A percentile compares a stretch with the other conserved stretches of the same genome.
phyloP scores from a whole-genome alignment of 2,113 vertebrate species.

The Tachuris rubrigastra region DNA sequence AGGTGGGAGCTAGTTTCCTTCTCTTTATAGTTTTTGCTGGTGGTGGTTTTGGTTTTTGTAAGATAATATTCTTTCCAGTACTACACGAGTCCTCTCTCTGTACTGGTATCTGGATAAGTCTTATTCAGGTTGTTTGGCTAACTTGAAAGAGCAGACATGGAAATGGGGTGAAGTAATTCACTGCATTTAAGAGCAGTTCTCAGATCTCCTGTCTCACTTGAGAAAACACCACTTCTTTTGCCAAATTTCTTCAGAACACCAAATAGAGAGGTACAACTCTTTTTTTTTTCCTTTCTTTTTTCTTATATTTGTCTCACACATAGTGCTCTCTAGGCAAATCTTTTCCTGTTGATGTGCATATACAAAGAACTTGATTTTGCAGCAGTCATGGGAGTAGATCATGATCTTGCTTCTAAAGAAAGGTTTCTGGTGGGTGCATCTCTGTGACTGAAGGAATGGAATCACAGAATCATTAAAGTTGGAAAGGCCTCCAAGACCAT shows the following conservation, averaged over 20 bases:
- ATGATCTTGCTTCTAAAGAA: not conserved
- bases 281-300: not conserved
- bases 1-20: not conserved
- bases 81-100: not conserved
- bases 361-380: not conserved
- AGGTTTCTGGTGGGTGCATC: not conserved
- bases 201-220: not conserved
- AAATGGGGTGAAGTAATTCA: not conserved
- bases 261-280: accelerated
- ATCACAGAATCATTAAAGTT: not conserved
- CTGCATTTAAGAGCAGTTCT: not conserved
- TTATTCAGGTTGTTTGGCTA: not conserved
- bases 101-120: not conserved
- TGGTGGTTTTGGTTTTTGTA: not conserved
- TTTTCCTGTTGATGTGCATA: not conserved
- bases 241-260: not conserved
- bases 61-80: not conserved
- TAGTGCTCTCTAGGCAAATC: not conserved
- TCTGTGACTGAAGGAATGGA: not conserved
- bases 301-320: not conserved
- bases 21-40: not conserved
- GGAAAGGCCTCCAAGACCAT: not conserved
- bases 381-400: not conserved
- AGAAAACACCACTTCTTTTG: not conserved
- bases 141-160: not conserved